Evolutionary conservation across 2,888 invertebrate species (phyloP).

Genomic region (Coelogynopora nodosa): DNA sequence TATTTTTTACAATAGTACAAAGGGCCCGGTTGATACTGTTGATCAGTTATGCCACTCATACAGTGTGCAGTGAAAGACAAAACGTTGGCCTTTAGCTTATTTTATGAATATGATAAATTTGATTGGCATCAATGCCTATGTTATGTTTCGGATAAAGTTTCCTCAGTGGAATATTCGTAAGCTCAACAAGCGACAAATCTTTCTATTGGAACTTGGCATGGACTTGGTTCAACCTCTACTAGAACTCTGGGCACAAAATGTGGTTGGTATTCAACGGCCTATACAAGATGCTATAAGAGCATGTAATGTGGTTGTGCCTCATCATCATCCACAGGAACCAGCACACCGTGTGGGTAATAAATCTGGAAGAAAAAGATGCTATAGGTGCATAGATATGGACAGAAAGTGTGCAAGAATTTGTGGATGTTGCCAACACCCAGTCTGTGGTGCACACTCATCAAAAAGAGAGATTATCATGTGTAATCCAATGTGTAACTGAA

Average conservation of each 20-base stretch:
- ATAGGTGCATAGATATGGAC: neutral
- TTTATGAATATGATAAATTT: neutral
- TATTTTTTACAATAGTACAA: no score
- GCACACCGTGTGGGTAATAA: neutral
- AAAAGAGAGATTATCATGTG: neutral
- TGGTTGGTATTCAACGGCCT: neutral
- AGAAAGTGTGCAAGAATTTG: neutral
- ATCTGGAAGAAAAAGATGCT: neutral
- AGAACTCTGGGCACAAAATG: neutral
- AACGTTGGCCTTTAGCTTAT: neutral
- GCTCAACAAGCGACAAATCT: neutral
- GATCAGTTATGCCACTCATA: neutral
- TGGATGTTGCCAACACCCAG: neutral
- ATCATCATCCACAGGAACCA: neutral
- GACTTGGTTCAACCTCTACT: neutral
- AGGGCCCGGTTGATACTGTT: neutral
- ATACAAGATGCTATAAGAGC: neutral
- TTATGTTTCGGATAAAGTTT: neutral
- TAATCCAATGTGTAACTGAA: neutral
- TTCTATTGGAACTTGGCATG: neutral
- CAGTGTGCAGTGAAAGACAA: neutral
- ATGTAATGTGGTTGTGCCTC: neutral
- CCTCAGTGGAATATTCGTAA: neutral
- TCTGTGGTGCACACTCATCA: neutral
- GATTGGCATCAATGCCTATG: neutral